Evolutionary conservation across 1,140 invertebrate genomes (phyloP).

Genomic region (Drosophila kikkawai): DNA sequence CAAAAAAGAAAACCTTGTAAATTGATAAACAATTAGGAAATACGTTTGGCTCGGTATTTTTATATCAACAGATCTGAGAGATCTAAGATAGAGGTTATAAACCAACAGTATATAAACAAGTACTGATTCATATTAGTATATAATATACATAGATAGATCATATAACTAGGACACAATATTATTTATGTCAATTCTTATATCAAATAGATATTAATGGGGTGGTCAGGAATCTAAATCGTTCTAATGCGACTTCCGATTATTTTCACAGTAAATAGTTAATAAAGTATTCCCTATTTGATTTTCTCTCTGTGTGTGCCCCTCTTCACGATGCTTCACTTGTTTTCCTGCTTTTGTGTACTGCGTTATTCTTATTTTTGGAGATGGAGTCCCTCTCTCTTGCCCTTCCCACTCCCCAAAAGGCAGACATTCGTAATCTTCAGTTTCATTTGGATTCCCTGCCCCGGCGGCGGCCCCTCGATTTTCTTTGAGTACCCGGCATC

Average conservation of each 20-base stretch:
- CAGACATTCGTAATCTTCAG: conserved; percentile 72
- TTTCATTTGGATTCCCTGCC: conserved; percentile 30
- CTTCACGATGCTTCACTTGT: conserved; percentile 13
- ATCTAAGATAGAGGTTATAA: not conserved
- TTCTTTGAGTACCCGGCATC: conserved; percentile 7
- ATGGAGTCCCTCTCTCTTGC: not conserved
- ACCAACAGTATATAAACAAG: not conserved
- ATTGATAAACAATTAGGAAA: not conserved
- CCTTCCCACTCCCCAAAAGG: not conserved
- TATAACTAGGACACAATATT: too few relatives aligned
- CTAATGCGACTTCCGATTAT: not conserved
- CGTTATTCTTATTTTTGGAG: conserved; percentile 56
- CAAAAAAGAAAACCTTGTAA: not conserved
- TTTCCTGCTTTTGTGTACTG: conserved; percentile 42
- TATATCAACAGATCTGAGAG: not conserved
- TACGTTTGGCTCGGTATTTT: not conserved
- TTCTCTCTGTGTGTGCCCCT: conserved; percentile 9
- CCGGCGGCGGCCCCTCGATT: not conserved
- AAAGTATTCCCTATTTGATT: not conserved
- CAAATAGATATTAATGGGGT: too few relatives aligned
- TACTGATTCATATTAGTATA: too few relatives aligned
- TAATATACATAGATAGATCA: not conserved
- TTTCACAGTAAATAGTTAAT: not conserved
- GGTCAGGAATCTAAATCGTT: too few relatives aligned
- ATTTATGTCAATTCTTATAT: too few relatives aligned